Base-by-base conservation (phyloP, 2,113 vertebrate genomes). In the Oncorhynchus nerka region DNA sequence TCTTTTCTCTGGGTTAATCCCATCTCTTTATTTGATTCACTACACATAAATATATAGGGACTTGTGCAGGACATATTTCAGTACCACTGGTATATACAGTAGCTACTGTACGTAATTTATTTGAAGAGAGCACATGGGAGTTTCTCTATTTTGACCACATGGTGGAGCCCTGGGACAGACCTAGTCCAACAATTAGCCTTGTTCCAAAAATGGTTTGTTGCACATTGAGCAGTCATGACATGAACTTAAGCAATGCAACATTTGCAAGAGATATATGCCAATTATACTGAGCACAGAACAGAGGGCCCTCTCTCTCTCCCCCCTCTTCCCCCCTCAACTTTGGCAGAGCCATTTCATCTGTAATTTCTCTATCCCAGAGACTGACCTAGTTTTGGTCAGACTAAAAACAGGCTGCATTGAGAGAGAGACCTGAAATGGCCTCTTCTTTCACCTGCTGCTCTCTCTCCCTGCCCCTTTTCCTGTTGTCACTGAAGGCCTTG, bases 191-290 rank as follows among this genome's bases (percentile, higher is more conserved):
- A 28, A 3, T 45, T 71, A 32, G 24, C 45, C 51, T 45, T 24
- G 39, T 59, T 6, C 28, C 65, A 6, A 20, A 34, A 32, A 34
- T 45, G 28, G 39, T 45, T 45, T 55, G 8, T 62, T 16, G 19
- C 55, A 66, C 59, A 82, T 81, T 86, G 85, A 83, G 84, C 26
- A 86, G 87, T 87, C 78, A 82, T 86, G 88, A 89, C 85, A 87
- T 79, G 85, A 83, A 85, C 84, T 78, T 30, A 48, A 22, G 49
- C 32, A 45, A 75, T 75, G 79, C 76, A 84, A 80, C 79, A 87
- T 86, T 65, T 83, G 82, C 82, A 84, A 83, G 80, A 81, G 84
- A 89, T 77, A 76, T 80, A 87, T 80, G 81, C 83, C 78, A 67
- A 88, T 86, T 84, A 81, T 84, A 81, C 85, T 81, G 82, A 87